These are phyloP conservation scores for Drosophila kambysellisi DNA, from an alignment of 2,888 invertebrate genomes.

Conservation along the genomic window DNA sequence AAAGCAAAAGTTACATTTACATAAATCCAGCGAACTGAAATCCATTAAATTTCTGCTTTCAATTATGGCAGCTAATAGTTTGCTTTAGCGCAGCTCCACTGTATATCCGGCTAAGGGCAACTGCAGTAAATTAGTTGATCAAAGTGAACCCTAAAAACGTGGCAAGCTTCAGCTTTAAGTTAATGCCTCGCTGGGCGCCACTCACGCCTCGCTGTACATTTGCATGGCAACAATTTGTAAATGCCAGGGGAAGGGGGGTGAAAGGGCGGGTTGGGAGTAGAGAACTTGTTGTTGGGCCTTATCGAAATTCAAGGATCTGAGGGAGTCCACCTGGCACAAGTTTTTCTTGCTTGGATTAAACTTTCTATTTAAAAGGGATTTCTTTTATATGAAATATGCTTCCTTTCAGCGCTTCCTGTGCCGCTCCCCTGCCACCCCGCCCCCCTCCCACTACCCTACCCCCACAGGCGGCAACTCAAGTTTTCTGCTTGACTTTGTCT, in stretches of 20 bases:
- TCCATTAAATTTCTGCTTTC: background rate
- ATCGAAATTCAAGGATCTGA: constrained; percentile 68
- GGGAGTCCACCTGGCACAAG: constrained; percentile 45
- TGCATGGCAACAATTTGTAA: constrained; percentile 52
- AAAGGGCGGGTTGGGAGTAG: background rate
- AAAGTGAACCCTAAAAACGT: constrained; percentile 27
- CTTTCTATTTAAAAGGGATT: constrained; percentile 77
- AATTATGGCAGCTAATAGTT: background rate
- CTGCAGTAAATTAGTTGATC: constrained; percentile 48
- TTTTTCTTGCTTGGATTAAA: constrained; percentile 64
- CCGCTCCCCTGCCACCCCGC: constrained; percentile 9
- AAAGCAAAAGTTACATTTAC: background rate
- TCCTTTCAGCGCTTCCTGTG: constrained; percentile 50
- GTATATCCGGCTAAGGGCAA: constrained; percentile 18
- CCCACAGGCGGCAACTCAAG: constrained; percentile 53
- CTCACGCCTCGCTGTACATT: constrained; percentile 31
- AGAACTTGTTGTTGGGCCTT: constrained; percentile 36
- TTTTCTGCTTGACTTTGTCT: constrained; percentile 80
- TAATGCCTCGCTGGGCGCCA: constrained; percentile 31
- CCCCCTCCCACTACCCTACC: constrained; percentile 7
- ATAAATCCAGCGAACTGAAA: background rate
- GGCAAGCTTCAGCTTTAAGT: constrained; percentile 17
- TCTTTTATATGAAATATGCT: constrained; percentile 79
- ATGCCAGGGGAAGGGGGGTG: constrained; percentile 7
- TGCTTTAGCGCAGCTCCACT: background rate